phyloP scores from a whole-genome alignment of 2,113 vertebrate genomes.

The Limnothrissa miodon region DNA sequence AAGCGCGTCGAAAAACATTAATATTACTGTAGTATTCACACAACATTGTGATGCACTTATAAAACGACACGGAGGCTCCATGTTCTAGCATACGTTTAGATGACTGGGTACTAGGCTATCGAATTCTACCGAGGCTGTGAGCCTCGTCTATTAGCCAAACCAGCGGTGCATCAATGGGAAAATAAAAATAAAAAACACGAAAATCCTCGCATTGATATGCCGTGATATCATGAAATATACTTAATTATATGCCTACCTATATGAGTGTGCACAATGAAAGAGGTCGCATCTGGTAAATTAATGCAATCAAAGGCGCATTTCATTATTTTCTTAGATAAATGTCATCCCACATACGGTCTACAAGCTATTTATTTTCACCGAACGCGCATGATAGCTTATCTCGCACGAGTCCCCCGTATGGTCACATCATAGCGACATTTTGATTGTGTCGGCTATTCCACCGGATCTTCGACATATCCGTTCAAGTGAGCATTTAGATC shows the following conservation, averaged over 20 bases:
- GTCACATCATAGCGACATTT: slow-evolving; percentile 6
- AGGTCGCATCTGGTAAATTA: neutral
- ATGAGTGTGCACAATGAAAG: slow-evolving; percentile 5
- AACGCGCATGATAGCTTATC: slow-evolving; percentile 6
- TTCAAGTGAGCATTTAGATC: slow-evolving; percentile 19
- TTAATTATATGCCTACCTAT: neutral
- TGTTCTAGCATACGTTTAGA: neutral
- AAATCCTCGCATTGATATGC: neutral
- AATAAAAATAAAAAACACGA: slow-evolving; percentile 15
- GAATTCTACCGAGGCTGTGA: slow-evolving; percentile 12
- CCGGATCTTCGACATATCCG: slow-evolving; percentile 20
- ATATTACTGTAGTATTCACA: neutral
- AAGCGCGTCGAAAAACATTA: neutral
- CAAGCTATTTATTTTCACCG: slow-evolving; percentile 7
- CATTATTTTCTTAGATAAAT: slow-evolving; percentile 17
- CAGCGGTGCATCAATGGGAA: slow-evolving; percentile 14
- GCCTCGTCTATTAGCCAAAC: slow-evolving; percentile 17
- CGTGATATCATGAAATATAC: neutral
- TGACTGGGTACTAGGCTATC: slow-evolving; percentile 4
- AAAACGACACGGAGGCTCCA: slow-evolving; percentile 9
- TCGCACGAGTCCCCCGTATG: slow-evolving; percentile 9
- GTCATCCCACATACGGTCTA: slow-evolving; percentile 16
- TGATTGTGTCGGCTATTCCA: neutral
- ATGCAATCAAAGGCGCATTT: slow-evolving; percentile 8
- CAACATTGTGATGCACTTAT: neutral